Evolutionary conservation across 37 sponge, comb jelly and placozoan species (phyloP).

Genomic region (Crambe crambe): DNA sequence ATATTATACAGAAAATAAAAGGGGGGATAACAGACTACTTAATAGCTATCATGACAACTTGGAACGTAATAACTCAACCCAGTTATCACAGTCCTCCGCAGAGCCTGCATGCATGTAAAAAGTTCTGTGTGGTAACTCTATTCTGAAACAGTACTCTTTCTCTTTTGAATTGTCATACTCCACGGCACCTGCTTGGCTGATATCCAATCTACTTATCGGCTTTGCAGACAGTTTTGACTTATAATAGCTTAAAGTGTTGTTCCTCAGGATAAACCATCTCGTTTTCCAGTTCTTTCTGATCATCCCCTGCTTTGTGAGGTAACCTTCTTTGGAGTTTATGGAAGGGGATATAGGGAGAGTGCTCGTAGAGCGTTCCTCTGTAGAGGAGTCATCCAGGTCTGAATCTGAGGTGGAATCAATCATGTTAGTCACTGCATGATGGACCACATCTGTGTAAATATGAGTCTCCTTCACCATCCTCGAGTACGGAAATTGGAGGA

Average conservation of each 20-base stretch:
- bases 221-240: constrained; percentile 39
- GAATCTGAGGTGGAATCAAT: constrained; percentile 12
- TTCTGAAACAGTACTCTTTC: constrained; percentile 65
- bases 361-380: neutral
- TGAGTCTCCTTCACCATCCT: constrained; percentile 57
- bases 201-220: constrained; percentile 56
- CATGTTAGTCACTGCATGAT: constrained; percentile 65
- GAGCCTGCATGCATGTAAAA: constrained; percentile 52
- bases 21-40: too few relatives aligned
- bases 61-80: constrained; percentile 50
- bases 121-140: constrained; percentile 41
- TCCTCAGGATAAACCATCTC: constrained; percentile 83
- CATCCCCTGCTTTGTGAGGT: constrained; percentile 73
- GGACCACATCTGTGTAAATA: constrained; percentile 56
- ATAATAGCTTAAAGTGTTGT: constrained; percentile 58
- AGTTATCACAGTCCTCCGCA: constrained; percentile 60
- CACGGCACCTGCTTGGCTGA: constrained; percentile 46
- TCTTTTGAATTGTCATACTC: constrained; percentile 49
- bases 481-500: constrained; percentile 61
- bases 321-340: constrained; percentile 73
- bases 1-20: too few relatives aligned
- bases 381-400: neutral
- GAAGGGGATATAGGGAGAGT: neutral
- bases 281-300: constrained; percentile 67
- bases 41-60: constrained; percentile 16